Base-by-base conservation (phyloP, 64 coral and sea anemone genomes). In the Dendronephthya gigantea region DNA sequence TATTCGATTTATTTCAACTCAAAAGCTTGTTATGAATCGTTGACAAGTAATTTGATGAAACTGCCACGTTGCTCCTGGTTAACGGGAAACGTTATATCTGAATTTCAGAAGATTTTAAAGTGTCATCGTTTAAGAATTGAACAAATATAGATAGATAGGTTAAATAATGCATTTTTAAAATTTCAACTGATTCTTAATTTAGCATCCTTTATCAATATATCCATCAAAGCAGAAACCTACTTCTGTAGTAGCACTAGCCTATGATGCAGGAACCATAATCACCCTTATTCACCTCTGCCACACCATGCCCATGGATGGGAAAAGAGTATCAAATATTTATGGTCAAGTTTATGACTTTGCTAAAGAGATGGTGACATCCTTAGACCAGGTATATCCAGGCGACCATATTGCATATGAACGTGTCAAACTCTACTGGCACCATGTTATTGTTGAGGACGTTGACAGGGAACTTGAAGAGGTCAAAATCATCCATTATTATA, bases 401-500 rank as follows among this genome's bases (percentile, higher is more conserved):
- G 72, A 79, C 36, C 72, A 79, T 35, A 14, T 79, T 15, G 72
- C 72, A 10, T 79, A 79, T 34, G 72, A 79, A 39, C 72, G 72
- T 13, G 72, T 79, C 29, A 79, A 79, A 33, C 29, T 79, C 30
- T 79, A 35, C 36, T 79, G 72, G 72, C 72, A 79, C 29, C 72
- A 79, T 35, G 31, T 79, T 39, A 79, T 79, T 34, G 72, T 79
- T 35, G 72, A 79, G 36, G 72, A 79, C 37, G 36, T 79, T 79
- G 72, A 33, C 29, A 79, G 22, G 13, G 72, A 79, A 2, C 10
- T 2, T 79, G 22, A 79, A 8, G 72, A 79, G 36, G 22, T 79
- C 36, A 79, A 79, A 16, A 33, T 79, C 72, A 79, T 79, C 37
- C 72, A 79, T 39, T 79, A 79, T 35, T 79, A 79, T 19, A 79